phyloP scores from a whole-genome alignment of 2,113 vertebrate genomes.

The Prinia subflava region DNA sequence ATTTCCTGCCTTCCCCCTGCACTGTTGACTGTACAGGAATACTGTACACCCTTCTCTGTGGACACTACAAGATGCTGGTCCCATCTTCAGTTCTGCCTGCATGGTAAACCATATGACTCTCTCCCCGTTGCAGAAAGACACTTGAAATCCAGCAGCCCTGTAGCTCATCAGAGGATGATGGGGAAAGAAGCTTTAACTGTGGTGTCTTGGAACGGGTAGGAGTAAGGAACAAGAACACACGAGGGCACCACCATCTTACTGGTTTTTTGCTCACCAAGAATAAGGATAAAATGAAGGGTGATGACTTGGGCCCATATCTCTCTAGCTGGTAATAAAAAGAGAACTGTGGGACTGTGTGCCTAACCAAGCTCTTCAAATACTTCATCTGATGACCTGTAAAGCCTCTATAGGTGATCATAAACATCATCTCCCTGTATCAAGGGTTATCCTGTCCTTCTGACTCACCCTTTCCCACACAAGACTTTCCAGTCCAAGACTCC shows the following conservation, averaged over 20 bases:
- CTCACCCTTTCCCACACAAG: background rate
- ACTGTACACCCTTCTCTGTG: background rate
- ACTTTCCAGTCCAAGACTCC: background rate
- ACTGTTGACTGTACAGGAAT: background rate
- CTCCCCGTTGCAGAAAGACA: fast-evolving
- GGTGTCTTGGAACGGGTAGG: background rate
- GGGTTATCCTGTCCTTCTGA: too few species aligned
- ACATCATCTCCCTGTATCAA: background rate
- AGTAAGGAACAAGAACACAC: background rate
- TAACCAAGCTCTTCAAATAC: background rate
- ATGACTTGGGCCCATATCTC: background rate
- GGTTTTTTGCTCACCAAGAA: background rate
- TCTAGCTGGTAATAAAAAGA: background rate
- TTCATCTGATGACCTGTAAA: background rate
- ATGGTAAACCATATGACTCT: fast-evolving
- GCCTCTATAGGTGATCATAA: background rate
- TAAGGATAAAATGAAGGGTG: background rate
- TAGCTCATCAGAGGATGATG: background rate
- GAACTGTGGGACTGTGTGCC: background rate
- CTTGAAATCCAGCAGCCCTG: background rate
- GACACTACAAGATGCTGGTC: background rate
- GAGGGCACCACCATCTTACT: background rate
- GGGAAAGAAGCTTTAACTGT: background rate
- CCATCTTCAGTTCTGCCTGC: background rate
- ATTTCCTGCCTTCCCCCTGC: background rate